A percentile compares a stretch with the other conserved stretches of the same genome.
phyloP scores from a whole-genome alignment of 2,113 vertebrate species.

The Hemiscyllium ocellatum region DNA sequence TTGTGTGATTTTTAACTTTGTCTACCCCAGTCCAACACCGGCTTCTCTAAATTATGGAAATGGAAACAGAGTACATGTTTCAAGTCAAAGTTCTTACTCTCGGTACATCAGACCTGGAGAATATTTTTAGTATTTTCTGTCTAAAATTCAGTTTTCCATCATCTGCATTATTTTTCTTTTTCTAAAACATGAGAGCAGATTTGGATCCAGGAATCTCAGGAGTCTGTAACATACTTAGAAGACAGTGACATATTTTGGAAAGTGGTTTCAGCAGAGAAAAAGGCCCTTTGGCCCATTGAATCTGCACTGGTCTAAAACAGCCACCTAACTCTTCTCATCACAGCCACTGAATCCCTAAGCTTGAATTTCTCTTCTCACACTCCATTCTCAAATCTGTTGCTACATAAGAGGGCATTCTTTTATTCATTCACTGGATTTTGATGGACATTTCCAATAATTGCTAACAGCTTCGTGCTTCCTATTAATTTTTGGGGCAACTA shows the following conservation, averaged over 20 bases:
- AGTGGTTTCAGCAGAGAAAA: not conserved
- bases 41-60: no score
- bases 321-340: no score
- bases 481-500: no score
- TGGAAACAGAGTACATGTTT: not conserved
- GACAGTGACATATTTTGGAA: not conserved
- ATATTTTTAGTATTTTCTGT: no score
- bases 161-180: not conserved
- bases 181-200: not conserved
- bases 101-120: not conserved
- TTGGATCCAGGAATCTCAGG: not conserved
- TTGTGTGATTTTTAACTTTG: no score
- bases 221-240: not conserved
- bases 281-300: no score
- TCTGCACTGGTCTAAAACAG: no score
- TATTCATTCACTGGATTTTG: no score
- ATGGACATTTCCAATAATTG: no score
- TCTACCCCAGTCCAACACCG: no score
- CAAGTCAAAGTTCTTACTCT: not conserved
- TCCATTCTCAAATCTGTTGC: not conserved
- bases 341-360: not conserved
- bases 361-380: not conserved
- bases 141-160: not conserved
- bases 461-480: no score
- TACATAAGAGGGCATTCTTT: no score